phyloP scores from a whole-genome alignment of 2,113 vertebrate genomes.

The Genyomyrus donnyi region DNA sequence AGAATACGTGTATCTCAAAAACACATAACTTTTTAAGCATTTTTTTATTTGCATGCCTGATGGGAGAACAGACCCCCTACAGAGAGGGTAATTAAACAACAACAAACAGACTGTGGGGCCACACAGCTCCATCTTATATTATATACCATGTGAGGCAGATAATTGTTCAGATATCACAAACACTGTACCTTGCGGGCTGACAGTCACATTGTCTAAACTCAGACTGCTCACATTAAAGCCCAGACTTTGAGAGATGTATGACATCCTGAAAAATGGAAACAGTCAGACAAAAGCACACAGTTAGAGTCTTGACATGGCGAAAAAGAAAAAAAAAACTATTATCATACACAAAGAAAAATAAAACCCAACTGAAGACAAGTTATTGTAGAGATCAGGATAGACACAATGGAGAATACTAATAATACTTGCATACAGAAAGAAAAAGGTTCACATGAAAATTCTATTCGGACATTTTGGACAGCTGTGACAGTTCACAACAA shows the following conservation, averaged over 20 bases:
- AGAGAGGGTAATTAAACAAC: not conserved
- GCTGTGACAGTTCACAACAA: not conserved
- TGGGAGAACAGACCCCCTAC: not conserved
- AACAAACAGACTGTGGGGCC: not conserved
- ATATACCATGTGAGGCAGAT: not conserved
- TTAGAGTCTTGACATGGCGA: not conserved
- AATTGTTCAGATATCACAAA: not conserved
- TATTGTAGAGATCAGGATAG: not conserved
- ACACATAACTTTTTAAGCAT: not conserved
- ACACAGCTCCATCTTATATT: not conserved
- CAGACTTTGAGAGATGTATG: conserved; percentile 34
- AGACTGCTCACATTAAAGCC: conserved; percentile 46
- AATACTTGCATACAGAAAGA: not conserved
- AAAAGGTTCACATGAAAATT: not conserved
- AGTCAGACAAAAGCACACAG: not conserved
- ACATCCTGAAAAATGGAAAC: conserved; percentile 42
- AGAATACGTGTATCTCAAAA: not conserved
- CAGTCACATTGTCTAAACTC: conserved; percentile 35
- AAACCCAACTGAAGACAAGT: not conserved
- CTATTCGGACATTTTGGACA: not conserved
- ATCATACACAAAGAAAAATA: not conserved
- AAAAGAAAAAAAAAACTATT: not conserved
- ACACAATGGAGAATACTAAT: not conserved
- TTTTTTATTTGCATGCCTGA: not conserved
- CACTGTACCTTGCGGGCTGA: conserved; percentile 41